Base-by-base conservation (phyloP, 2,888 invertebrate species). In the Epirrhoe alternata region DNA sequence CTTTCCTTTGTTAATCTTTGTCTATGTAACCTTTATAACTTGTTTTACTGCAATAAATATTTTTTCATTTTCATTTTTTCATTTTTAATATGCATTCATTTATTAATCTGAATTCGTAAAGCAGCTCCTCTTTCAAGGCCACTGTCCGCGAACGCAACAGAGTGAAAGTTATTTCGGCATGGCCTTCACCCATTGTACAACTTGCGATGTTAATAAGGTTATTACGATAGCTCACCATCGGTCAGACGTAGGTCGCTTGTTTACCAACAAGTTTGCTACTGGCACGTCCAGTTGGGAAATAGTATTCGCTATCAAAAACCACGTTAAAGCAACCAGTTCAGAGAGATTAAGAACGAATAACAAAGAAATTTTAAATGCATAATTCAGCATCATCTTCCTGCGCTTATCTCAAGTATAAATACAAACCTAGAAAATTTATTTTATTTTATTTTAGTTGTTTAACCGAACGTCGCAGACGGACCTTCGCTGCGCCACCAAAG, bases 121-220 rank as follows among this genome's bases (percentile, higher is more conserved):
- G 38, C 10, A 10, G 38, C 38, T 8, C 56, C 50, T 55, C 54
- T 56, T 57, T 61, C 64, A 68, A 65, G 60, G 64, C 45, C 54
- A 53, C 67, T 64, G 42, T 64, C 52, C 50, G 68, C 56, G 54
- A 73, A 68, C 77, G 77, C 74, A 86, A 88, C 17, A 24, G 69
- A 77, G 84, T 81, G 89, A 90, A 90, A 90, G 89, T 79, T 82
- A 80, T 85, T 82, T 85, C 78, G 81, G 78, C 68, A 73, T 80
- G 89, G 89, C 90, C 89, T 90, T 89, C 88, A 88, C 87, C 88
- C 75, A 80, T 71, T 84, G 83, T 73, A 74, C 78, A 73, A 83
- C 74, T 80, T 77, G 70, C 69, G 62, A 38, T 70, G 70, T 76
- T 77, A 71, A 71, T 74, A 72, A 65, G 66, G 75, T 76, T 56